These are phyloP conservation scores for Isurus oxyrinchus DNA, from an alignment of 2,113 vertebrate species.

Conservation along the genomic window DNA sequence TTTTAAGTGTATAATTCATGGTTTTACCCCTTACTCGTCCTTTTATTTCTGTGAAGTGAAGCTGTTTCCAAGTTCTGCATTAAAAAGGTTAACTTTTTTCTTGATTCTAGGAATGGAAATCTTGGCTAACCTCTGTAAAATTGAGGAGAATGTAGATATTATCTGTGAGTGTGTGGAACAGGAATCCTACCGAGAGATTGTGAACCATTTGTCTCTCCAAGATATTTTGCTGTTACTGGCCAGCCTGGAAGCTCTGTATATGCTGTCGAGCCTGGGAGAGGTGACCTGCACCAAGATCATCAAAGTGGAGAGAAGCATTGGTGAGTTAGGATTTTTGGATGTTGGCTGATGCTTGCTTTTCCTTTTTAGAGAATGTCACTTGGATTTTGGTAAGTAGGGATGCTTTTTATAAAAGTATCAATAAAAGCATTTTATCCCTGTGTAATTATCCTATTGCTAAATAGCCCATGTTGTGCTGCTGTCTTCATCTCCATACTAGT, in stretches of 20 bases:
- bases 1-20: neutral
- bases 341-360: neutral
- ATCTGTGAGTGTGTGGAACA: conserved; percentile 39
- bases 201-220: conserved; percentile 34
- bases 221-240: conserved; percentile 37
- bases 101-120: conserved; percentile 38
- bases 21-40: neutral
- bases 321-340: neutral
- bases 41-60: neutral
- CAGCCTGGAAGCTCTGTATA: conserved; percentile 36
- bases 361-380: neutral
- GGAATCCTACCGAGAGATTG: conserved; percentile 38
- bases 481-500: neutral
- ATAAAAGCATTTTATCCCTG: neutral
- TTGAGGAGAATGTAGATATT: conserved; percentile 39
- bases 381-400: neutral
- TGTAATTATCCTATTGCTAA: neutral
- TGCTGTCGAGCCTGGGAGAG: conserved; percentile 36
- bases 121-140: conserved; percentile 37
- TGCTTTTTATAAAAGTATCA: neutral
- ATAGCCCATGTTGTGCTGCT: neutral
- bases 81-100: neutral
- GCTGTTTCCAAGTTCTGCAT: neutral
- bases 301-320: conserved; percentile 28
- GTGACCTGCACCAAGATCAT: conserved; percentile 38